phyloP scores from a whole-genome alignment of 2,888 invertebrate species.

The Hirtodrosophila cameraria region DNA sequence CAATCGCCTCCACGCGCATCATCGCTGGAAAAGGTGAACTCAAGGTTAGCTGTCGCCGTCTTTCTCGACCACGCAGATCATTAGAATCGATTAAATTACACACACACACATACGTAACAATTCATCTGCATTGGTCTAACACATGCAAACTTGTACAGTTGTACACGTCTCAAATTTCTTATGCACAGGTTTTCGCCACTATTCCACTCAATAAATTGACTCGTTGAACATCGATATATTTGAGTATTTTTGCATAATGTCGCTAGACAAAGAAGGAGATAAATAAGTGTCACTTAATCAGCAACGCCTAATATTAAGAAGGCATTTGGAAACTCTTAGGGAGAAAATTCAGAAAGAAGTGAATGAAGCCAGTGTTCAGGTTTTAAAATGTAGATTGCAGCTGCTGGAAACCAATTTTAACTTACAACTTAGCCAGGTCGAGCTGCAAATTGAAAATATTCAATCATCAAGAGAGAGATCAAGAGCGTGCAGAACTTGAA shows the following conservation, averaged over 20 bases:
- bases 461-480: not conserved
- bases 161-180: not conserved
- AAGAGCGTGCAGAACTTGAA: not conserved
- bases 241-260: too few relatives aligned
- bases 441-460: not conserved
- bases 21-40: not conserved
- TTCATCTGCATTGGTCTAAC: not conserved
- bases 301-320: too few relatives aligned
- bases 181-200: too few relatives aligned
- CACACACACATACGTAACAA: not conserved
- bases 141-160: not conserved
- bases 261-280: too few relatives aligned
- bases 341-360: not conserved
- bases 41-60: not conserved
- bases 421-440: not conserved
- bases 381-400: not conserved
- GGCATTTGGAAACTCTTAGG: too few relatives aligned
- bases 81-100: not conserved
- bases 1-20: too few relatives aligned
- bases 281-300: too few relatives aligned
- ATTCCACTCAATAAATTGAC: too few relatives aligned
- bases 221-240: too few relatives aligned
- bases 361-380: not conserved
- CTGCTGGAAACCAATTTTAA: not conserved
- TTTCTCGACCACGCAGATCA: not conserved